These are phyloP conservation scores for Clinocottus analis DNA, from an alignment of 2,113 vertebrate species.

Conservation along the genomic window DNA sequence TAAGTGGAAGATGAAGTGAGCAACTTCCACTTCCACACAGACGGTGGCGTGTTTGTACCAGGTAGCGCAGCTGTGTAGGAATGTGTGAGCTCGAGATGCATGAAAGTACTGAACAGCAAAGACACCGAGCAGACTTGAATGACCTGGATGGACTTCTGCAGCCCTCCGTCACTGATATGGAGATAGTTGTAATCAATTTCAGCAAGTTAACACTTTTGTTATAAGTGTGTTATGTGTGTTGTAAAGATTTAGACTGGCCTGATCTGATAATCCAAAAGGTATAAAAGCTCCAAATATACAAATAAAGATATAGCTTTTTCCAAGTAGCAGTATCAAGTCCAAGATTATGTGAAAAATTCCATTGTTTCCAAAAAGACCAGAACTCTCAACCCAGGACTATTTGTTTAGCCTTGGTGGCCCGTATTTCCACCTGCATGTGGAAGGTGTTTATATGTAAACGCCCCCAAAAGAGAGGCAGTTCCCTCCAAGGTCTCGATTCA, in stretches of 20 bases:
- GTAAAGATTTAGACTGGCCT: not conserved
- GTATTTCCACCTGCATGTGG: conserved; percentile 78
- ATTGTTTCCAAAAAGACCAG: conserved; percentile 59
- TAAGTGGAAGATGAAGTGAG: not conserved
- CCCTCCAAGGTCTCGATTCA: conserved; percentile 66
- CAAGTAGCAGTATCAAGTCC: conserved; percentile 43
- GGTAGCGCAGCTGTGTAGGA: not conserved
- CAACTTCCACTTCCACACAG: conserved; percentile 57
- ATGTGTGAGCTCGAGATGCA: not conserved
- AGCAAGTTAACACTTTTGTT: too few relatives aligned
- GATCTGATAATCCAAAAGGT: not conserved
- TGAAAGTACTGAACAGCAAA: not conserved
- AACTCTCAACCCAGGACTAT: conserved; percentile 44
- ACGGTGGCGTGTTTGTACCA: conserved; percentile 71
- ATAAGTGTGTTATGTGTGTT: too few relatives aligned
- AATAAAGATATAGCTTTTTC: not conserved
- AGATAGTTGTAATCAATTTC: not conserved
- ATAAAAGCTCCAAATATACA: not conserved
- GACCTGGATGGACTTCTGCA: not conserved
- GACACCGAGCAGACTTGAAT: not conserved
- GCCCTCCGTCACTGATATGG: not conserved
- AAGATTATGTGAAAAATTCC: conserved; percentile 57
- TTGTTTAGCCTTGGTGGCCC: conserved; percentile 70
- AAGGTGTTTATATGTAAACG: conserved; percentile 80
- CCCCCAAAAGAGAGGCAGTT: conserved; percentile 56